A percentile compares a stretch with the other conserved stretches of the same genome.
Evolutionary conservation across 53 echinoderm and acorn worm genomes (phyloP).

Genomic region (Astropecten irregularis): DNA sequence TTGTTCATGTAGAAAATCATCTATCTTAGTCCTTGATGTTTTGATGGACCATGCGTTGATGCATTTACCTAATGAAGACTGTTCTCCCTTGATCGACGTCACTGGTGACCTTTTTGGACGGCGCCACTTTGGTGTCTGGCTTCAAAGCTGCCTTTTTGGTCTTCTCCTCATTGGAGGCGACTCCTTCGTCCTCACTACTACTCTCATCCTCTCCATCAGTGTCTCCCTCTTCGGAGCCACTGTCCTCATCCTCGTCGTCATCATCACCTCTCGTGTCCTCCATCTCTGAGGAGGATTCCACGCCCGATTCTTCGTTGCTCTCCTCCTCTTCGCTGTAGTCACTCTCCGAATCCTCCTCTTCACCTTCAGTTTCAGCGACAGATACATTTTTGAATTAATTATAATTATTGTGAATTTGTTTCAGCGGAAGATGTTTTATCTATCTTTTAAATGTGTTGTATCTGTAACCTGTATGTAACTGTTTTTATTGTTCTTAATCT

Average conservation of each 20-base stretch:
- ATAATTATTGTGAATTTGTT: background rate
- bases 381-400: background rate
- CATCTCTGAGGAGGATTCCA: slow-evolving; percentile 34
- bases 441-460: too few species aligned
- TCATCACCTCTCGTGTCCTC: slow-evolving; percentile 21
- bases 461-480: too few species aligned
- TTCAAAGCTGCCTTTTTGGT: background rate
- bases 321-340: slow-evolving; percentile 28
- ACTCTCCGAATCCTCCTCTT: slow-evolving; percentile 5
- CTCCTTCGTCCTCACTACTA: slow-evolving; percentile 16
- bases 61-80: slow-evolving; percentile 79
- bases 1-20: too few species aligned
- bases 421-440: too few species aligned
- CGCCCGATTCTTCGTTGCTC: slow-evolving; percentile 37
- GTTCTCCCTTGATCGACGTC: slow-evolving; percentile 86
- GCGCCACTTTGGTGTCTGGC: background rate
- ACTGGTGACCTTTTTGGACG: slow-evolving; percentile 18
- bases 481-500: too few species aligned
- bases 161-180: slow-evolving; percentile 35
- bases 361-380: background rate
- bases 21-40: too few species aligned
- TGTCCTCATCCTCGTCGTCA: slow-evolving; percentile 7
- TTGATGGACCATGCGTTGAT: too few species aligned
- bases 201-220: slow-evolving; percentile 41
- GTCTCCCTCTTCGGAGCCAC: background rate